Base-by-base conservation (phyloP, 2,888 invertebrate species). In the Diaphora mendica region DNA sequence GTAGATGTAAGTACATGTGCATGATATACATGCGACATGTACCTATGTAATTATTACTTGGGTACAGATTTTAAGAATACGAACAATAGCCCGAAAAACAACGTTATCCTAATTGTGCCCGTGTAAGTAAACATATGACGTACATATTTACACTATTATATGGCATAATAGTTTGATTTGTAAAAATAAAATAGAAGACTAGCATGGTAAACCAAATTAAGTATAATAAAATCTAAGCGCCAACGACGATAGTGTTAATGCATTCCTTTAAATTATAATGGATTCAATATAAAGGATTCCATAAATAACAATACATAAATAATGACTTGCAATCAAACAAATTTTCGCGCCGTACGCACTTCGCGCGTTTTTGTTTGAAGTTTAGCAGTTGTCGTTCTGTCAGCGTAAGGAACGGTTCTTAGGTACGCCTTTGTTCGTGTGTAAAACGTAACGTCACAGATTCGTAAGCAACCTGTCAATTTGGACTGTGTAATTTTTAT, bases 321-420 rank as follows among this genome's bases (percentile, higher is more conserved):
- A 73, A 71, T 44, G 77, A 68, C 75, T 65, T 68, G 74, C 71
- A 72, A 71, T 70, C 73, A 72, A 84, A 78, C 78, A 74, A 82
- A 85, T 86, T 88, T 89, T 89, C 87, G 89, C 87, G 90, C 89
- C 85, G 74, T 79, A 64, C 85, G 83, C 83, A 85, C 85, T 89
- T 91, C 85, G 88, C 89, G 88, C 89, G 87, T 86, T 83, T 85
- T 85, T 81, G 82, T 88, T 88, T 81, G 79, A 79, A 79, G 79
- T 81, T 89, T 89, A 89, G 90, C 93, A 94, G 94, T 94, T 93
- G 92, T 92, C 90, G 89, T 85, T 85, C 87, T 90, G 93, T 88
- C 91, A 88, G 91, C 91, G 86, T 77, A 83, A 81, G 85, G 89
- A 88, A 86, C 87, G 90, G 91, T 89, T 85, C 85, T 77, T 77